Evolutionary conservation across 1,140 invertebrate genomes (phyloP), one percentile per base, ranked within the genome.

Genomic region (Drosophila varians): DNA sequence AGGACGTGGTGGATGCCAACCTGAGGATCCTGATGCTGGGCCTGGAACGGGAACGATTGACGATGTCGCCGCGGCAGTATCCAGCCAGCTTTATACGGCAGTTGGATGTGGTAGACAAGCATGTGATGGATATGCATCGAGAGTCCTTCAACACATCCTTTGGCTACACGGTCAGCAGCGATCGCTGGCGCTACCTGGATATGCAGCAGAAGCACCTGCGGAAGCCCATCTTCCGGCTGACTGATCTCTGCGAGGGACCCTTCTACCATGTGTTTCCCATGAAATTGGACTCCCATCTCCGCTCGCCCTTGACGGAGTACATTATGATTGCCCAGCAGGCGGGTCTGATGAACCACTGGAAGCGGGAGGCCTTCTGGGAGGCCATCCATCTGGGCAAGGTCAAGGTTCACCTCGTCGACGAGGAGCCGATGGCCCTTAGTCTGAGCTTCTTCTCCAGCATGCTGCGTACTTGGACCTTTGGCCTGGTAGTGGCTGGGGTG

Each of bases 211-310:
- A 42, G 0, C 71, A 90, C 46, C 19, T 90, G 1, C 54, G 25
- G 0, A 58, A 61, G 19, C 89, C 89, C 4, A 42, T 83, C 9
- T 90, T 89, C 36, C 73, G 73, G 3, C 38, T 86, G 3, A 79
- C 89, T 0, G 19, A 55, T 0, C 89, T 90, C 9, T 90, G 89
- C 38, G 61, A 83, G 31, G 89, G 88, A 2, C 88, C 88, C 12
- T 90, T 75, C 21, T 90, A 86, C 18, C 89, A 90, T 49, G 89
- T 89, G 1, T 90, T 52, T 58, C 89, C 88, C 4, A 36, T 90
- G 70, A 73, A 82, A 6, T 1, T 36, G 9, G 88, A 90, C 42
- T 89, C 89, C 16, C 88, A 90, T 46, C 43, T 90, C 3, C 64
- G 60, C 12, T 64, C 55, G 0, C 48, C 80, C 1, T 49, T 86